Evolutionary conservation across 2,888 invertebrate genomes (phyloP).

Genomic region (Hyposoter dolosus): DNA sequence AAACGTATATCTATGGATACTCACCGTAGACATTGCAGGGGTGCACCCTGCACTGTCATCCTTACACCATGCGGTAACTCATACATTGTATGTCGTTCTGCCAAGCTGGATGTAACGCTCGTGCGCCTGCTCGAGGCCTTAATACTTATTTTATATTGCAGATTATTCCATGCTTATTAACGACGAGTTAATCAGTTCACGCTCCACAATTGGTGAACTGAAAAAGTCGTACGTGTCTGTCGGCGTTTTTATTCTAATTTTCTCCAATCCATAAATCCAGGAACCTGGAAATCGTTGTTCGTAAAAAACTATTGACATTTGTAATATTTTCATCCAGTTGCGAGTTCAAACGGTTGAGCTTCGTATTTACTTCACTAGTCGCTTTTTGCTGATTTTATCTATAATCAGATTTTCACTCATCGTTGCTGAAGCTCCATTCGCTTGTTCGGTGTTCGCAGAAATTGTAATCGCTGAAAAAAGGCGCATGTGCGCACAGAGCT

Average conservation of each 20-base stretch:
- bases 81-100: conserved; percentile 1
- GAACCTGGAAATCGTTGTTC: too few relatives aligned
- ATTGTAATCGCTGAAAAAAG: neutral
- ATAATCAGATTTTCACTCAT: neutral
- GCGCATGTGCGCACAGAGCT: neutral
- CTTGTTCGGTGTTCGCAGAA: neutral
- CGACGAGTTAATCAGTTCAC: neutral
- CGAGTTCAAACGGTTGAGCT: too few relatives aligned
- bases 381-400: neutral
- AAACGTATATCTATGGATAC: conserved; percentile 23
- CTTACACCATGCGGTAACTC: neutral
- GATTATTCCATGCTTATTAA: conserved; percentile 31
- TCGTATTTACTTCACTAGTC: too few relatives aligned
- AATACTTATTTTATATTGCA: conserved; percentile 12
- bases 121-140: neutral
- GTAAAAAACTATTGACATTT: too few relatives aligned
- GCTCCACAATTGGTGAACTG: neutral
- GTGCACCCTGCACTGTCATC: conserved; percentile 14
- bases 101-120: conserved; percentile 21
- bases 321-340: too few relatives aligned
- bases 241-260: neutral
- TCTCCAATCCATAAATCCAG: neutral
- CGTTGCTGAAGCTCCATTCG: neutral
- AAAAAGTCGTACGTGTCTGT: neutral
- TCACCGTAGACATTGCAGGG: neutral